Base-by-base conservation (phyloP, 1,140 invertebrate species). In the Agraylea sexmaculata region DNA sequence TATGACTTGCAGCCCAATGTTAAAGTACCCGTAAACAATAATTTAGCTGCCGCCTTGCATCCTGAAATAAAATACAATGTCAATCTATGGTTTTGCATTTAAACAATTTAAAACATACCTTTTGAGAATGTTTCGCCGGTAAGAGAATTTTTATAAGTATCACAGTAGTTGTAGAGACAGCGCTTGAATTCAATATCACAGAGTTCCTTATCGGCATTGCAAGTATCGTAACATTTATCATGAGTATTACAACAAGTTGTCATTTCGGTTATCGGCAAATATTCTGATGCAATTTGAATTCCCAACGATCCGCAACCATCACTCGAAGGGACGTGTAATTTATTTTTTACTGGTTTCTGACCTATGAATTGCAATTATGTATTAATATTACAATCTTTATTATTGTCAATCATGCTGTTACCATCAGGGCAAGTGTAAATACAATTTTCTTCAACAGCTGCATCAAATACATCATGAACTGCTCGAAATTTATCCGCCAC, bases 141-240 rank as follows among this genome's bases (percentile, higher is more conserved):
- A 27, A 77, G 46, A 11, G 68, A 66, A 12, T 55, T 59, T 47
- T 79, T 68, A 53, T 80, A 80, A 13, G 66, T 69, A 31, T 87
- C 78, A 64, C 87, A 92, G 42, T 84, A 78, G 54, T 70, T 77
- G 49, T 88, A 87, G 0, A 93, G 62, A 54, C 88, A 93, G 47
- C 76, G 69, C 53, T 87, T 87, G 53, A 92, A 92, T 20, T 81
- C 75, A 30, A 86, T 57, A 62, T 93, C 88, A 64, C 88, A 93
- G 1, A 78, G 64, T 56, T 89, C 85, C 59, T 88, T 90, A 32
- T 84, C 78, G 20, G 63, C 73, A 47, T 84, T 86, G 56, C 88
- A 93, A 2, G 83, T 88, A 44, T 88, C 87, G 52, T 93, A 93
- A 57, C 88, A 93, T 43, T 83, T 74, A 50, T 93, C 88, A 59